Evolutionary conservation across 2,888 invertebrate genomes (phyloP), one percentile per base, ranked within the genome.

Genomic region (Fabriciana adippe): DNA sequence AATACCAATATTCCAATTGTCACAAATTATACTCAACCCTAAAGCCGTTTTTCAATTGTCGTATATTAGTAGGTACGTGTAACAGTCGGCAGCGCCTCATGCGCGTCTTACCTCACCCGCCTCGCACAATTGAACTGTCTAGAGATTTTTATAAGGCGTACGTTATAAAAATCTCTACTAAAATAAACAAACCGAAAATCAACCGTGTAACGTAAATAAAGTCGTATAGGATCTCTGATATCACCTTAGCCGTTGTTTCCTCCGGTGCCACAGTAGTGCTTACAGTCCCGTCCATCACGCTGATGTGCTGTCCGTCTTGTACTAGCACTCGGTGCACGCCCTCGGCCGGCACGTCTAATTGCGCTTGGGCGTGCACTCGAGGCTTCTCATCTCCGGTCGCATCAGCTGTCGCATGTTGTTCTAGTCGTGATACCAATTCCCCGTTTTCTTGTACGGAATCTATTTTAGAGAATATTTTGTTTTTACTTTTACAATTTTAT

Each of bases 271-370:
- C 75, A 5, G 81, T 77, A 15, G 87, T 83, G 0, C 82, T 75
- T 0, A 79, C 80, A 2, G 83, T 78, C 0, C 76, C 84, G 11
- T 90, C 89, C 2, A 86, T 78, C 47, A 88, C 83, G 73, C 85
- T 87, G 45, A 90, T 78, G 15, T 88, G 87, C 0, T 78, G 65
- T 21, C 88, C 90, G 18, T 93, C 90, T 70, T 94, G 93, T 2
- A 89, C 85, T 8, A 93, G 73, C 53, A 92, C 91, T 55, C 89
- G 88, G 75, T 94, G 95, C 15, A 94, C 90, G 6, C 93, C 94
- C 72, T 93, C 89, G 0, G 90, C 81, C 0, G 94, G 94, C 54
- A 94, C 89, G 67, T 94, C 94, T 14, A 94, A 81, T 70, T 94
- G 93, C 0, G 94, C 89, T 68, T 92, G 90, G 0, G 93, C 86